phyloP scores from a whole-genome alignment of 2,797 vertebrate species.

The Mastacembelus armatus region DNA sequence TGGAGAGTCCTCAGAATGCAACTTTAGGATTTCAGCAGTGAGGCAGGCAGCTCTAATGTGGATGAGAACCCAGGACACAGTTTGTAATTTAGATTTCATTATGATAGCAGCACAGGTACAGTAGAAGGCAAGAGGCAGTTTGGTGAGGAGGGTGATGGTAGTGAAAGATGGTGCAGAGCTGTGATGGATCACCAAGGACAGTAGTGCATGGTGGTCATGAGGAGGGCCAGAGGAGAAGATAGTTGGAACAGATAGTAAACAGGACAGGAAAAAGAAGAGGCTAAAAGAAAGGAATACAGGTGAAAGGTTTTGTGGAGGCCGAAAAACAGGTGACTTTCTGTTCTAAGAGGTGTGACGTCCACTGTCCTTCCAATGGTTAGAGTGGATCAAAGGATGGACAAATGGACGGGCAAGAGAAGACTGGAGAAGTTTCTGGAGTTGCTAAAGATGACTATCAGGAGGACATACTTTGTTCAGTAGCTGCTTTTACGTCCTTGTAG shows the following conservation, averaged over 20 bases:
- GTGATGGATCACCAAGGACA: too few species aligned
- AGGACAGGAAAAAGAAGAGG: slow-evolving; percentile 29
- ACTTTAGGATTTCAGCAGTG: slow-evolving; percentile 16
- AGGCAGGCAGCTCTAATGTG: slow-evolving; percentile 41
- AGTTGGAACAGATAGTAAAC: slow-evolving; percentile 45
- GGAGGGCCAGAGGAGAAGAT: slow-evolving; percentile 21
- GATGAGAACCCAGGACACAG: slow-evolving; percentile 60
- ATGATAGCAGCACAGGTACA: slow-evolving; percentile 71
- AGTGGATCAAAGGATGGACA: slow-evolving; percentile 20
- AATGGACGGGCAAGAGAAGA: not conserved
- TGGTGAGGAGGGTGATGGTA: slow-evolving; percentile 22
- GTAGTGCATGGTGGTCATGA: too few species aligned
- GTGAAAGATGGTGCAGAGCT: slow-evolving; percentile 22
- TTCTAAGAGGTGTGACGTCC: not conserved
- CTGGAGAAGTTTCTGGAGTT: slow-evolving; percentile 10
- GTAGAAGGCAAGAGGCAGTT: slow-evolving; percentile 37
- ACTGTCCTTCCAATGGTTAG: not conserved
- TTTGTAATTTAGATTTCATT: slow-evolving; percentile 80
- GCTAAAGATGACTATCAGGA: slow-evolving; percentile 15
- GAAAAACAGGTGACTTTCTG: not conserved
- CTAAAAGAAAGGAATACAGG: not conserved
- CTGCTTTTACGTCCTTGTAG: not conserved
- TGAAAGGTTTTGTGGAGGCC: not conserved
- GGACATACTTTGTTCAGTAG: not conserved
- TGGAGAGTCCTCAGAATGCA: slow-evolving; percentile 23